Conservation (phyloP, 2,113 vertebrate genomes). For the Tichodroma muraria region DNA sequence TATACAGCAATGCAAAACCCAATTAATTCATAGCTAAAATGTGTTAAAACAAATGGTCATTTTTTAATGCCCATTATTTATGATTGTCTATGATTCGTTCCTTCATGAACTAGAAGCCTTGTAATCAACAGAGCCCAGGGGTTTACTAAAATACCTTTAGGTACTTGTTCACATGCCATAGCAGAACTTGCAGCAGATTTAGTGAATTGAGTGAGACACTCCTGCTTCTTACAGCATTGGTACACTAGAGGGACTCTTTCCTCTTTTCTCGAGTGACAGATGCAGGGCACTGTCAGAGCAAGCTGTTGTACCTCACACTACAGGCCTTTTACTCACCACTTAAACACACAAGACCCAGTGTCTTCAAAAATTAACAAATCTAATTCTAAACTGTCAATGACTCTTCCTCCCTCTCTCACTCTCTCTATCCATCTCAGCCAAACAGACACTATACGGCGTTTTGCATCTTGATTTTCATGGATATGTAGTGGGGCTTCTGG, state of each 20-base stretch:
- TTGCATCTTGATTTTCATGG: neutral
- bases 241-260: slow-evolving; percentile 50
- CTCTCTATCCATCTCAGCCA: neutral
- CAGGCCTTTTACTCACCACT: neutral
- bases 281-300: neutral
- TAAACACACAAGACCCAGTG: neutral
- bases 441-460: neutral
- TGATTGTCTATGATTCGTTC: neutral
- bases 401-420: neutral
- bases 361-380: neutral
- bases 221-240: slow-evolving; percentile 1
- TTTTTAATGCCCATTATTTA: neutral
- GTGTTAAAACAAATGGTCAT: neutral
- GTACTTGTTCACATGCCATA: neutral
- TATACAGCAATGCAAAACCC: neutral
- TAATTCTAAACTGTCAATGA: neutral
- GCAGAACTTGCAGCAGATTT: neutral
- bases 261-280: slow-evolving; percentile 34
- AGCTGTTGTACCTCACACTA: neutral
- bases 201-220: neutral
- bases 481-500: neutral
- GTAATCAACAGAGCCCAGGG: neutral
- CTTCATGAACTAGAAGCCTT: neutral
- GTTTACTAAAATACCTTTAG: neutral
- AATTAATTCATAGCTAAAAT: neutral